Conservation (phyloP, 2,888 invertebrate genomes). For the Hybos culiciformis region DNA sequence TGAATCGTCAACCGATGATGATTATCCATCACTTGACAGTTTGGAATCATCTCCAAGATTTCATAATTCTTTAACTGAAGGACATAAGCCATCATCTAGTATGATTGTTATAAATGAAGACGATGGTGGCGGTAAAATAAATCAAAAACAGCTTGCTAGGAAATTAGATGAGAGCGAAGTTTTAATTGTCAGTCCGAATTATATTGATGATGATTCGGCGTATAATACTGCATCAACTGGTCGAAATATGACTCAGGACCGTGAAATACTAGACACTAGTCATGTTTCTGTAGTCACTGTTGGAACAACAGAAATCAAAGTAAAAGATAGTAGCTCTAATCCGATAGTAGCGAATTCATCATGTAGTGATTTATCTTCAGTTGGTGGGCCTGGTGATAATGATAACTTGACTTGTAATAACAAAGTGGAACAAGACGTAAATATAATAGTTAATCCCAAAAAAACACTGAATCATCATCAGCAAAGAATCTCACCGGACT, state of each 20-base stretch:
- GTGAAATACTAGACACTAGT: slow-evolving; percentile 56
- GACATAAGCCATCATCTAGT: too few relatives aligned
- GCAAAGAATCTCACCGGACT: slow-evolving; percentile 45
- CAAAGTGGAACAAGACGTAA: slow-evolving; percentile 25
- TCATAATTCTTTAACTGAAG: slow-evolving; percentile 20
- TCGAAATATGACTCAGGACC: slow-evolving; percentile 21
- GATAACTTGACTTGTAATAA: background rate
- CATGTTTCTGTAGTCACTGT: slow-evolving; percentile 87
- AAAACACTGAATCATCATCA: slow-evolving; percentile 25
- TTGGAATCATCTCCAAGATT: slow-evolving; percentile 42
- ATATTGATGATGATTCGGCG: slow-evolving; percentile 49
- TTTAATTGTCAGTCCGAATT: slow-evolving; percentile 55
- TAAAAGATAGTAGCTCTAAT: slow-evolving; percentile 50
- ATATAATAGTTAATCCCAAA: slow-evolving; percentile 33
- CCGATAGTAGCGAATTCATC: slow-evolving; percentile 16
- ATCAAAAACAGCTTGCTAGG: slow-evolving; percentile 37
- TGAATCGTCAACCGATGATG: slow-evolving; percentile 63
- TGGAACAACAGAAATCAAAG: slow-evolving; percentile 65
- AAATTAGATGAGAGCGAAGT: slow-evolving; percentile 79
- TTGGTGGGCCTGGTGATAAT: slow-evolving; percentile 13
- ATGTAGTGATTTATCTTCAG: slow-evolving; percentile 22
- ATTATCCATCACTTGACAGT: slow-evolving; percentile 62
- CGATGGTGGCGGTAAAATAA: slow-evolving; percentile 9
- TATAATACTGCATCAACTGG: slow-evolving; percentile 33
- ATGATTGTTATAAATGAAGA: slow-evolving; percentile 27